Evolutionary conservation across 2,888 invertebrate species (phyloP), one percentile per base, ranked within the genome.

Genomic region (Neria commutata): DNA sequence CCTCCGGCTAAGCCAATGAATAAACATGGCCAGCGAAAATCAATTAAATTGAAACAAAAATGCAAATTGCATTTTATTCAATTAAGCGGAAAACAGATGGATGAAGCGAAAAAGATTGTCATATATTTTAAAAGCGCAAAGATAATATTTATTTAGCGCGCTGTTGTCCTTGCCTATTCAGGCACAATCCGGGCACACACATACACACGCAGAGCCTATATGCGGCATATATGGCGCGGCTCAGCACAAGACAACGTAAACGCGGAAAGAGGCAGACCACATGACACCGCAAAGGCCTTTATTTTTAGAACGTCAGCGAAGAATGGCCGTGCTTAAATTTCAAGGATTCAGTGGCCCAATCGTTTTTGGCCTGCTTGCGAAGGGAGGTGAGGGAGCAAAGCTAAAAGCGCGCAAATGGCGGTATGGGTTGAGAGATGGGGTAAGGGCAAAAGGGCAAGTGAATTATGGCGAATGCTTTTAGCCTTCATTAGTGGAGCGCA

Each of bases 11-110:
- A n/a, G n/a, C n/a, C n/a, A n/a, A n/a, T n/a, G n/a, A n/a, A n/a
- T n/a, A n/a, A 46, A 8, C 17, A 23, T 19, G 21, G 21, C 5
- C n/a, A 50, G 19, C 19, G 26, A 25, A 23, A 48, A 26, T 48
- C 48, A 48, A 26, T 48, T 48, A 24, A 25, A 48, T 48, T 48
- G 48, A 48, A 24, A 48, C 16, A 48, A 48, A 26, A 24, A 25
- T 26, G 48, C 29, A 48, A 26, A 48, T 25, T 48, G 29, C 29
- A 48, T 48, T n/a, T n/a, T 48, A 48, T 25, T 25, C 23, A 48
- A 48, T 48, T 48, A 48, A 17, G 42, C 16, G 16, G 42, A 11
- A n/a, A 21, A 19, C 16, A 45, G 45, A n/a, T 21, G 5, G 17
- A 3, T 11, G 10, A 45, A 3, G 16, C 17, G 17, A 21, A 21